Conservation (phyloP, 2,888 invertebrate species). For the Isotomurus palustris region DNA sequence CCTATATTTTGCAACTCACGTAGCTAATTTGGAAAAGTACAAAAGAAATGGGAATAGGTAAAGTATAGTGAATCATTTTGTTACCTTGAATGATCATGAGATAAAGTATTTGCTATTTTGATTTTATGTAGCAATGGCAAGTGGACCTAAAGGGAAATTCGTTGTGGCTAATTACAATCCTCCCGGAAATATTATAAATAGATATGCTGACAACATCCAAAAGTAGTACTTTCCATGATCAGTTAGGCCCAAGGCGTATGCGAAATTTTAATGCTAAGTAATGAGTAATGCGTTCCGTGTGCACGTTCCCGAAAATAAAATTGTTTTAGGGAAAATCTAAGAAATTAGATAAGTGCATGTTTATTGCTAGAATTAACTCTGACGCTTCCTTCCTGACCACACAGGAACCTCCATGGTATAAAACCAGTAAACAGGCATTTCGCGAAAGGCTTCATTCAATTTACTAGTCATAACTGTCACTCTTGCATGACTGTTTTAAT, state of each 20-base stretch:
- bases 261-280: background rate
- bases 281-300: too few species aligned
- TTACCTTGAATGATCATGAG: background rate
- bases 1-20: background rate
- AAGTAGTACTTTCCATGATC: slow-evolving; percentile 5
- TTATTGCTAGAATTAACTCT: too few species aligned
- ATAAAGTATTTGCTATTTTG: background rate
- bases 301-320: too few species aligned
- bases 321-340: too few species aligned
- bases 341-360: too few species aligned
- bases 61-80: slow-evolving; percentile 1
- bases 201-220: slow-evolving; percentile 35
- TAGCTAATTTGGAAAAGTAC: slow-evolving; percentile 62
- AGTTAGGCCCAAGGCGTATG: background rate
- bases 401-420: too few species aligned
- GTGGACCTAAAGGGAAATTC: slow-evolving; percentile 54
- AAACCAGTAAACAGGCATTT: too few species aligned
- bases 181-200: slow-evolving; percentile 64
- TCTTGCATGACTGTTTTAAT: background rate
- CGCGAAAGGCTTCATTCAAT: too few species aligned
- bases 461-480: too few species aligned
- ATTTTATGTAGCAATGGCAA: background rate
- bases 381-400: too few species aligned
- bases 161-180: slow-evolving; percentile 89
- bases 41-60: slow-evolving; percentile 65